These are phyloP conservation scores for Drosophila yakuba DNA, from an alignment of 1,140 invertebrate genomes.

Conservation along the genomic window DNA sequence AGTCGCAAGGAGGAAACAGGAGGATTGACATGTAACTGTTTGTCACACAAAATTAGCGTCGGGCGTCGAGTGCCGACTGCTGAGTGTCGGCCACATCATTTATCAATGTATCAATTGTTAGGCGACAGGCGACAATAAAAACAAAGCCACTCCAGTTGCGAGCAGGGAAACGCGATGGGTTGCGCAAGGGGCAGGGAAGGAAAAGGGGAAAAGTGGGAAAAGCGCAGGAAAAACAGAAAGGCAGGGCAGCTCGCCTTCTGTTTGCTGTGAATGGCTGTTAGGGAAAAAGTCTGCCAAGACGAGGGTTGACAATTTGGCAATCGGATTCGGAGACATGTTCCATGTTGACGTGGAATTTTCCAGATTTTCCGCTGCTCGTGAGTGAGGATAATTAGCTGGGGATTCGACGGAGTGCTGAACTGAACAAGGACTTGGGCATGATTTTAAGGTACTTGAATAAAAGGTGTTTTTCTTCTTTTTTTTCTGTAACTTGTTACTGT, in stretches of 20 bases:
- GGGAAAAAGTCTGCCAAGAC: conserved; percentile 22
- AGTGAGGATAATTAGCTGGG: conserved; percentile 33
- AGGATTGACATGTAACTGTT: conserved; percentile 71
- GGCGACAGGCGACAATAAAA: conserved; percentile 73
- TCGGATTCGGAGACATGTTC: conserved; percentile 26
- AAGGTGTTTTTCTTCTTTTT: not conserved
- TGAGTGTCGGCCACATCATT: conserved; percentile 64
- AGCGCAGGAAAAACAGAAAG: conserved; percentile 10
- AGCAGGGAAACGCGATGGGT: not conserved
- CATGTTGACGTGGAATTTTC: conserved; percentile 28
- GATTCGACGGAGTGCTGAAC: conserved; percentile 7
- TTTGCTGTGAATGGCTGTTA: conserved; percentile 4
- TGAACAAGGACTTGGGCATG: not conserved
- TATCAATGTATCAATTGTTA: conserved; percentile 75
- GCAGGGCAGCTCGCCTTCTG: not conserved
- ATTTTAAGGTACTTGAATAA: not conserved
- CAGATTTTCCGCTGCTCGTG: conserved; percentile 18
- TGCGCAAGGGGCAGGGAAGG: no score
- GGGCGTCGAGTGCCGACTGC: conserved; percentile 36
- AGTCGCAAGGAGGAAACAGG: conserved; percentile 11
- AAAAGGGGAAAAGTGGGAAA: not conserved
- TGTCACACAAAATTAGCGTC: conserved; percentile 77
- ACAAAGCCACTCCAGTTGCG: conserved; percentile 43
- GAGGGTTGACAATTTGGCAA: conserved; percentile 48
- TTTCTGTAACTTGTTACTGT: not conserved